A percentile compares a stretch with the other conserved stretches of the same genome.
phyloP scores from a whole-genome alignment of 1,140 invertebrate genomes.

The Thaumatotibia leucotreta region DNA sequence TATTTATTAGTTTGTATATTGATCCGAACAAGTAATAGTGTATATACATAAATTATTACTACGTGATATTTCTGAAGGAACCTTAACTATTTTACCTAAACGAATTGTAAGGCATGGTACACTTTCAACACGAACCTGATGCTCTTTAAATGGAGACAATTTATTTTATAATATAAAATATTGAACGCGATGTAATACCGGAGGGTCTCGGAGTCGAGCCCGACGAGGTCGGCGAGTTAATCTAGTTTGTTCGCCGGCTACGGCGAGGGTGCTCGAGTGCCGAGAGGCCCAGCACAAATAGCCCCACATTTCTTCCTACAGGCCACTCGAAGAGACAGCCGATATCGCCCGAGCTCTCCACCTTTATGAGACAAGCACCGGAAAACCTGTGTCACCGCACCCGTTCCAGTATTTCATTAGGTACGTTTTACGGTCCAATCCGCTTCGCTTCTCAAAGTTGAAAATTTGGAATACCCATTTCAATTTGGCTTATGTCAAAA shows the following conservation, averaged over 20 bases:
- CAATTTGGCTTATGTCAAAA: neutral
- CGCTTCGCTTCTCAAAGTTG: neutral
- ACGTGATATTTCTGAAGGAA: no score
- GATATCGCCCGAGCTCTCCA: slow-evolving; percentile 36
- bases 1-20: no score
- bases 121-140: neutral
- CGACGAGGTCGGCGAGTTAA: slow-evolving; percentile 33
- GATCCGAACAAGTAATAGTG: no score
- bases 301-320: slow-evolving; percentile 53
- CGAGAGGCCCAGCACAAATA: slow-evolving; percentile 47
- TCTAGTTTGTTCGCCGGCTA: slow-evolving; percentile 34
- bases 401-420: neutral
- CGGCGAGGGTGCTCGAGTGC: slow-evolving; percentile 39
- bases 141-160: neutral
- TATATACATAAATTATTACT: no score
- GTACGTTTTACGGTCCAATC: neutral
- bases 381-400: slow-evolving; percentile 22
- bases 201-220: slow-evolving; percentile 19
- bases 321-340: slow-evolving; percentile 46
- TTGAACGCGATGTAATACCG: slow-evolving; percentile 20
- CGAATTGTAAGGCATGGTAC: neutral
- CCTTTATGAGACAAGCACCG: slow-evolving; percentile 32
- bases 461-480: neutral
- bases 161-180: slow-evolving; percentile 20
- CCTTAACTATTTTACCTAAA: neutral